These are phyloP conservation scores for Amazona guildingii DNA, from an alignment of 2,113 vertebrate species.

Conservation along the genomic window DNA sequence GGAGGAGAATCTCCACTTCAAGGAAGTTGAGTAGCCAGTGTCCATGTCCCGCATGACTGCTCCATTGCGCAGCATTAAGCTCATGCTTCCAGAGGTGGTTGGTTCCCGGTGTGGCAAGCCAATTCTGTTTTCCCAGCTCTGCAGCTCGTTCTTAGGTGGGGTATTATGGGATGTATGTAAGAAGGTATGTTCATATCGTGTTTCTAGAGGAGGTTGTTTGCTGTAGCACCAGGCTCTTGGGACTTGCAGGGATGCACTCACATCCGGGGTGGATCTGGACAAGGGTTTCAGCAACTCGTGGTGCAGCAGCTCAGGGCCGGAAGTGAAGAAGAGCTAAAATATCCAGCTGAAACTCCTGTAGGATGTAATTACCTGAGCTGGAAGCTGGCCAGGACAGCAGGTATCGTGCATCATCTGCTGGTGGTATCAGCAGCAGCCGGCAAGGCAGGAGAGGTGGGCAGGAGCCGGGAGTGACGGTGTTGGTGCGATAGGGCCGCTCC, in stretches of 20 bases:
- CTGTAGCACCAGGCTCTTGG: neutral
- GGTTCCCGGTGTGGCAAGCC: neutral
- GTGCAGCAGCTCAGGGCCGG: neutral
- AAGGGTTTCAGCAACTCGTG: neutral
- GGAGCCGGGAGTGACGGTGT: neutral
- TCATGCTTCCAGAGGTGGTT: neutral
- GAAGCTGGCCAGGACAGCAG: slow-evolving; percentile 23
- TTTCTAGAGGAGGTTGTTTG: neutral
- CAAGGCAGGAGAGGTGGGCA: neutral
- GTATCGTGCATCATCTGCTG: neutral
- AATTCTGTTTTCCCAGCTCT: neutral
- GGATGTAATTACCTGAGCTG: slow-evolving; percentile 60
- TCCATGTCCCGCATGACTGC: fast-evolving
- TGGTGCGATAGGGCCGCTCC: fast-evolving
- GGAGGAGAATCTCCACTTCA: neutral
- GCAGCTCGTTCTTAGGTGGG: neutral
- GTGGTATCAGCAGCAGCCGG: neutral
- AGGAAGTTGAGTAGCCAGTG: neutral
- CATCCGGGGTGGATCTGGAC: slow-evolving; percentile 44
- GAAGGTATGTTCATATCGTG: neutral
- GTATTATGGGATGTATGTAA: neutral
- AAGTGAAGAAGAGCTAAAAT: slow-evolving; percentile 63
- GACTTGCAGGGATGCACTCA: neutral
- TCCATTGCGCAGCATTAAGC: fast-evolving
- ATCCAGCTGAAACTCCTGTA: slow-evolving; percentile 64